These are phyloP conservation scores for Phenacoccus solenopsis DNA, from an alignment of 1,140 invertebrate species.

Conservation along the genomic window DNA sequence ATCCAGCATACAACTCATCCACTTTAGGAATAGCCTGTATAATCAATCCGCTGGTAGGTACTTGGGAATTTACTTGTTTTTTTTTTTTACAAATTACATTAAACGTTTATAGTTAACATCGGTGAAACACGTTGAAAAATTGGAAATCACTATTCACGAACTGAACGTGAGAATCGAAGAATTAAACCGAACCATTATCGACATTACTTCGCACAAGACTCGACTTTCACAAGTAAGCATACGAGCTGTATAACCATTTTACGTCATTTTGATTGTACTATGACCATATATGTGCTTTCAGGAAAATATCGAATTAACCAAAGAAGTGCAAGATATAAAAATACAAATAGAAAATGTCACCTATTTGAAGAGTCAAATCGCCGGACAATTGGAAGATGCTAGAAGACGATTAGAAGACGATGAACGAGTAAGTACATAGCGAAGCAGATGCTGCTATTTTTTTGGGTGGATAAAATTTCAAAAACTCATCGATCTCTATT, in stretches of 20 bases:
- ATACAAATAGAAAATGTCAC: constrained; percentile 81
- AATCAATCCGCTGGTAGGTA: too few relatives aligned
- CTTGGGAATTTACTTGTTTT: too few relatives aligned
- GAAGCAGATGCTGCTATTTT: too few relatives aligned
- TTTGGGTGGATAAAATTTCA: too few relatives aligned
- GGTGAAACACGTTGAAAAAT: constrained; percentile 75
- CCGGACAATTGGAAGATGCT: constrained; percentile 81
- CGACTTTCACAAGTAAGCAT: constrained; percentile 54
- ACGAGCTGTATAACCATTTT: neutral
- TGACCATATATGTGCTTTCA: constrained; percentile 25
- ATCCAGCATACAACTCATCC: too few relatives aligned
- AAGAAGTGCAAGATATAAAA: constrained; percentile 90
- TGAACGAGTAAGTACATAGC: constrained; percentile 53
- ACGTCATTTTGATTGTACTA: too few relatives aligned
- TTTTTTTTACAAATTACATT: too few relatives aligned
- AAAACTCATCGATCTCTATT: too few relatives aligned
- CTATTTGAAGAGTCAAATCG: constrained; percentile 77
- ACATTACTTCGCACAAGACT: constrained; percentile 83
- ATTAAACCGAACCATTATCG: constrained; percentile 83
- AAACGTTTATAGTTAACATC: constrained; percentile 43
- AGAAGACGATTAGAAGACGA: constrained; percentile 88
- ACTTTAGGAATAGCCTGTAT: too few relatives aligned
- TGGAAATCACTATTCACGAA: constrained; percentile 79
- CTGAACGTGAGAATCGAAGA: constrained; percentile 89
- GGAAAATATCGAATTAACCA: constrained; percentile 87